A percentile compares a stretch with the other conserved stretches of the same genome.
phyloP scores from a whole-genome alignment of 2,113 vertebrate species.

The Panurus biarmicus region DNA sequence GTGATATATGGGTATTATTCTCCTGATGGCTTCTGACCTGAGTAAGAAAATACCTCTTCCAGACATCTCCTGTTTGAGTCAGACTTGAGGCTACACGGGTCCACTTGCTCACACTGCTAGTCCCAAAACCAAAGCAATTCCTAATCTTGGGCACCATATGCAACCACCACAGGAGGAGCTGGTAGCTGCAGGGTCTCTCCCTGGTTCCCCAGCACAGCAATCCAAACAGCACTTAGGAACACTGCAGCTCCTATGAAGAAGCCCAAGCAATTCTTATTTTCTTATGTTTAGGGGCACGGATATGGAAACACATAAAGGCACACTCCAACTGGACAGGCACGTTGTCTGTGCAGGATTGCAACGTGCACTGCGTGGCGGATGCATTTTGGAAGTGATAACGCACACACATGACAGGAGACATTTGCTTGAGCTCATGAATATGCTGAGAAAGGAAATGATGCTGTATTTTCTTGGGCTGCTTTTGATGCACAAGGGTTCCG shows the following conservation, averaged over 20 bases:
- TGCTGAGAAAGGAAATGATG: background rate
- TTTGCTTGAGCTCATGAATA: background rate
- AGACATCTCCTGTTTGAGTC: background rate
- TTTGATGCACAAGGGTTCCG: background rate
- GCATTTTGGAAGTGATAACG: background rate
- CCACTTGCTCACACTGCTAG: background rate
- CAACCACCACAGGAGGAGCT: background rate
- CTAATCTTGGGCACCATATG: background rate
- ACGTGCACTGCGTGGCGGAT: fast-evolving
- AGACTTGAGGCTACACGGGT: background rate
- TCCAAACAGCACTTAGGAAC: background rate
- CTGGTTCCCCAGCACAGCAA: background rate
- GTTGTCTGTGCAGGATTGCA: background rate
- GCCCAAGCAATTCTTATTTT: background rate
- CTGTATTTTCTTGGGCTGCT: background rate
- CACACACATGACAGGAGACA: background rate
- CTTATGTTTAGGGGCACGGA: background rate
- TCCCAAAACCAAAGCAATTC: background rate
- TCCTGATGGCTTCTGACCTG: background rate
- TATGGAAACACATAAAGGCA: background rate
- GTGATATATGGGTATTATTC: background rate
- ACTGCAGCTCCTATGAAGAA: background rate
- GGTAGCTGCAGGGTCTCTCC: background rate
- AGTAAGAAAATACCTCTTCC: background rate
- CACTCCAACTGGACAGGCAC: background rate